Base-by-base conservation (phyloP, 2,888 invertebrate genomes). In the Drosophila paracracens region DNA sequence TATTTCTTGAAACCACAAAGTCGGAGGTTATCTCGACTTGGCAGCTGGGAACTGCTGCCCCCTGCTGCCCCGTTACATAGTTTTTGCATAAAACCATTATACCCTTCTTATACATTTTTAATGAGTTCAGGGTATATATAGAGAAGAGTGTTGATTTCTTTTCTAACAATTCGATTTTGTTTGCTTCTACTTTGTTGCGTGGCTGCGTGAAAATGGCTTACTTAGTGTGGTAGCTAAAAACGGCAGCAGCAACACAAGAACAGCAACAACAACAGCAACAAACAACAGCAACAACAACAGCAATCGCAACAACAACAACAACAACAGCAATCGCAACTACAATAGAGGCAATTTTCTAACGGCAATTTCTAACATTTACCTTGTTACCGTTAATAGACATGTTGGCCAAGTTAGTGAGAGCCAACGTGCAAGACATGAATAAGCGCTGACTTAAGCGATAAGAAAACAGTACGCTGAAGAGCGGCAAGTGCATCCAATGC, bases 301-400 rank as follows among this genome's bases (percentile, higher is more conserved):
- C 31, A 33, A 33, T 0, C 8, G 58, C 50, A 51, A 48, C 51
- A 74, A 59, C 76, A 73, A 38, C 70, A 65, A 57, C 63, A 54
- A 40, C 70, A 68, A 74, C 63, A 46, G 56, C 56, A 60, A 52
- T 59, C 36, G 35, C 62, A 65, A 51, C 57, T 48, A 35, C 62
- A 65, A 46, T 60, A 74, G 71, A 72, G 82, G 86, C 82, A 83
- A 88, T 86, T 86, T 88, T 82, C 81, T 90, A 88, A 88, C 87
- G 90, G 87, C 88, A 79, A 89, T 88, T 88, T 88, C 80, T 82
- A 89, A 77, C 87, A 88, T 90, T 89, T 88, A 88, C 90, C 87
- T 76, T 90, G 91, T 89, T 88, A 89, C 88, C 88, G 88, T 88
- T 88, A 89, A 88, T 88, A 89, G 89, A 87, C 89, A 87, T 84